phyloP scores from a whole-genome alignment of 2,797 vertebrate genomes.

The Enteromius afrohamiltoni region DNA sequence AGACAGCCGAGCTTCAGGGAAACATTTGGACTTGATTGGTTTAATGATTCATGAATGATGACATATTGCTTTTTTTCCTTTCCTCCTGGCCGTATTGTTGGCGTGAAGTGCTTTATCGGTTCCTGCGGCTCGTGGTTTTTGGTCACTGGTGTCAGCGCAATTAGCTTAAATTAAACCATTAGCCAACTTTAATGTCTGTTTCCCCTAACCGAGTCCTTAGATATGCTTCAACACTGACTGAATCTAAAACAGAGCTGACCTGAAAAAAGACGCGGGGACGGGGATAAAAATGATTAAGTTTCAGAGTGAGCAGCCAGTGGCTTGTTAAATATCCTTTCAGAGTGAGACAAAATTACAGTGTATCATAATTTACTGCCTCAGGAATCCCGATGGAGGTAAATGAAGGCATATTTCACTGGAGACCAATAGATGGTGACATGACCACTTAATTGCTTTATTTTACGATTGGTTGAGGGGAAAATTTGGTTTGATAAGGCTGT shows the following conservation, averaged over 20 bases:
- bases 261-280: conserved; percentile 39
- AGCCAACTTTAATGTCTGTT: conserved; percentile 42
- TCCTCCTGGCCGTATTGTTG: background rate
- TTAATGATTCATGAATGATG: conserved; percentile 47
- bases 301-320: conserved; percentile 46
- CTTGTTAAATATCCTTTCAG: conserved; percentile 55
- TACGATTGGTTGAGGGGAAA: conserved; percentile 51
- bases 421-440: conserved; percentile 52
- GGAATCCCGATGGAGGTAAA: conserved; percentile 52
- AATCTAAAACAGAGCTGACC: conserved; percentile 51
- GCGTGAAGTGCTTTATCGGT: conserved; percentile 14
- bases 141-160: conserved; percentile 14
- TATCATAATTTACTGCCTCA: conserved; percentile 56
- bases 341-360: conserved; percentile 53
- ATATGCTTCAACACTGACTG: conserved; percentile 41
- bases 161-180: conserved; percentile 52
- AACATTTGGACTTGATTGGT: conserved; percentile 30
- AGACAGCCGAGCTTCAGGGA: conserved; percentile 28
- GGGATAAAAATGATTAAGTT: conserved; percentile 50
- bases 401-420: conserved; percentile 46
- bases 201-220: conserved; percentile 41
- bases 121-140: conserved; percentile 16
- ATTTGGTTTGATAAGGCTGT: conserved; percentile 52
- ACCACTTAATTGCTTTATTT: conserved; percentile 53
- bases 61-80: conserved; percentile 36